Conservation (phyloP, 2,888 invertebrate species). For the Lottia scabra region DNA sequence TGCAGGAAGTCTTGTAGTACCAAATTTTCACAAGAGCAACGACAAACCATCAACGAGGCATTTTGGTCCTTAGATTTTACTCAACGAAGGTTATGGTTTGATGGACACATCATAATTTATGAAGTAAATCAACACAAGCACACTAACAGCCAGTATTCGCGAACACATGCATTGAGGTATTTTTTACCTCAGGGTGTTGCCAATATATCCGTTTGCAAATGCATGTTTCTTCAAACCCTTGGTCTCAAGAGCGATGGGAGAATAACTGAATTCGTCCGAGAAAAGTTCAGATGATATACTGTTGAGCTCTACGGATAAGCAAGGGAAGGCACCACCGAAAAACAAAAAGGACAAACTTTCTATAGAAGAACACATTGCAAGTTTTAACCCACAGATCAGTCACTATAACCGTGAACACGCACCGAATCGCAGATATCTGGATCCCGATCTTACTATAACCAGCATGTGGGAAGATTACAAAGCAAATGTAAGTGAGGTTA, state of each 20-base stretch:
- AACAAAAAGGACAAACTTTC: neutral
- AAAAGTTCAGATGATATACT: neutral
- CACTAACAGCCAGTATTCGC: no score
- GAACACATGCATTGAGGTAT: no score
- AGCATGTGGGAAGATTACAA: neutral
- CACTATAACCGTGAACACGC: neutral
- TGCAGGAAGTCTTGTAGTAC: no score
- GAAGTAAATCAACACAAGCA: no score
- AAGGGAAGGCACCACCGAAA: neutral
- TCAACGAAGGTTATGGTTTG: no score
- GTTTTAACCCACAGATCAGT: neutral
- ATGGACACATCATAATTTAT: no score
- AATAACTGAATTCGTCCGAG: neutral
- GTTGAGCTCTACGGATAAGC: neutral
- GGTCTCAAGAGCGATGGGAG: neutral
- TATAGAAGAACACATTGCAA: neutral
- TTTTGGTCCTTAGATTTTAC: no score
- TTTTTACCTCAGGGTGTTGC: no score
- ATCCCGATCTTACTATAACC: neutral
- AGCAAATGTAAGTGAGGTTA: neutral
- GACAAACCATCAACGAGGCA: no score
- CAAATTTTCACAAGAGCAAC: no score
- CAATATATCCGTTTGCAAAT: neutral
- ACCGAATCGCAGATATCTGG: neutral
- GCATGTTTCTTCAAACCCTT: neutral